Evolutionary conservation across 2,797 vertebrate genomes (phyloP).

Genomic region (Onychomys torridus): DNA sequence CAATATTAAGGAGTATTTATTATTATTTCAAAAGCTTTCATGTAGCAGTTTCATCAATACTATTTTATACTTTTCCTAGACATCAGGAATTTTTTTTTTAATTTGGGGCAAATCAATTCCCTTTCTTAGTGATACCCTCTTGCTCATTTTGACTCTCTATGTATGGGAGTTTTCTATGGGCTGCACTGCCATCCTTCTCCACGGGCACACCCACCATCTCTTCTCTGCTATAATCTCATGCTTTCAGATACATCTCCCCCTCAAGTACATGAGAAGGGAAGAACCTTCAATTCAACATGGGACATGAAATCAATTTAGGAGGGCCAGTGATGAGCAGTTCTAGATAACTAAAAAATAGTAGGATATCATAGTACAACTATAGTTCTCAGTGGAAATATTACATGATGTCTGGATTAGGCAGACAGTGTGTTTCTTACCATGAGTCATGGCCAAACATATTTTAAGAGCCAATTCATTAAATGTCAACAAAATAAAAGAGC

Average conservation of each 20-base stretch:
- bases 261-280: not conserved
- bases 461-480: not conserved
- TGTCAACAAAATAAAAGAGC: not conserved
- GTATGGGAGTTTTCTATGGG: not conserved
- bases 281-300: not conserved
- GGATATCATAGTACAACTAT: not conserved
- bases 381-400: not conserved
- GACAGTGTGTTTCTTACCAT: not conserved
- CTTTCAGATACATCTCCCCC: not conserved
- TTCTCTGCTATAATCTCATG: not conserved
- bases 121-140: not conserved
- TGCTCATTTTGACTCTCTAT: not conserved
- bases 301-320: not conserved
- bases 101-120: no score
- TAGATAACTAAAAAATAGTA: conserved; percentile 9
- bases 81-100: not conserved
- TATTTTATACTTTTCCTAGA: not conserved
- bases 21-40: not conserved
- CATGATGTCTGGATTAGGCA: not conserved
- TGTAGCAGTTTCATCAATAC: not conserved
- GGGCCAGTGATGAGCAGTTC: conserved; percentile 32
- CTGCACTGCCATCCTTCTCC: accelerated
- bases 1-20: not conserved
- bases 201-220: accelerated
- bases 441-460: not conserved